phyloP scores from a whole-genome alignment of 2,797 vertebrate species.

The Myotis planiceps region DNA sequence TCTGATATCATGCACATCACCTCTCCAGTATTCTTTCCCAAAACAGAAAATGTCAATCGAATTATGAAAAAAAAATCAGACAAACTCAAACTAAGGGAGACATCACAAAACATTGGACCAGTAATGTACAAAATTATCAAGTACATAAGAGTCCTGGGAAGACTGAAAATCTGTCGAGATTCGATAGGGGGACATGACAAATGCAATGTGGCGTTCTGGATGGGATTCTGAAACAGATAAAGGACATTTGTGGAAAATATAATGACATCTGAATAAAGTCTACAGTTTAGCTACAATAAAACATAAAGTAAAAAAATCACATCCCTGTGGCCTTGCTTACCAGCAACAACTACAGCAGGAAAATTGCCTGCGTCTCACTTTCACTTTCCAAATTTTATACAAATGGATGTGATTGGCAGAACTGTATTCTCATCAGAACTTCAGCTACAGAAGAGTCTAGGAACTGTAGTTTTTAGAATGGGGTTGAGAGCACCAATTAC shows the following conservation, averaged over 20 bases:
- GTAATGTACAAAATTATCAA: not conserved
- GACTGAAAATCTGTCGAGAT: not conserved
- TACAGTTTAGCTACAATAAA: not conserved
- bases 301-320: not conserved
- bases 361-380: not conserved
- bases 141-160: not conserved
- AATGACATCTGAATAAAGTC: not conserved
- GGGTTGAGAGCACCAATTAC: not conserved
- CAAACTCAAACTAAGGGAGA: no score
- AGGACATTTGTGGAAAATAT: not conserved
- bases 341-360: not conserved
- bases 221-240: not conserved
- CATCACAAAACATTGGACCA: not conserved
- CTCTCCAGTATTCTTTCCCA: not conserved
- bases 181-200: not conserved
- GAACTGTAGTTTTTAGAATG: not conserved
- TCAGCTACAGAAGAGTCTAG: not conserved
- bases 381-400: not conserved
- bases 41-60: not conserved
- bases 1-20: not conserved
- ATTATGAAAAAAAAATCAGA: not conserved
- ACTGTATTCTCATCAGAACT: conserved; percentile 35
- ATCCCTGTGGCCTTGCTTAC: not conserved
- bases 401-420: not conserved
- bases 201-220: not conserved